Evolutionary conservation across 2,888 invertebrate species (phyloP).

Genomic region (Hetaerina titia): DNA sequence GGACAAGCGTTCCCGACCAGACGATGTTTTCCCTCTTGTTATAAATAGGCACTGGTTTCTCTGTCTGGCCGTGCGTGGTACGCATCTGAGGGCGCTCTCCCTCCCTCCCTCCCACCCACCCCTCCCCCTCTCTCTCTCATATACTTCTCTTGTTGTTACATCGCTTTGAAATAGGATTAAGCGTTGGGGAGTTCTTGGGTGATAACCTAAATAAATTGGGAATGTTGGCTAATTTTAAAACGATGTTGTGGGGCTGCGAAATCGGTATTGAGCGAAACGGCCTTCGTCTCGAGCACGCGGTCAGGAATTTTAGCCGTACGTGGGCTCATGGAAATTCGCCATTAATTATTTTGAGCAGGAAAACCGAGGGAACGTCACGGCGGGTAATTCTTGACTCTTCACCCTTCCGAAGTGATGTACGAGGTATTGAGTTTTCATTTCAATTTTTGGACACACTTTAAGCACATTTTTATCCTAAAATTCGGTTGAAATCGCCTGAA

Average conservation of each 20-base stretch:
- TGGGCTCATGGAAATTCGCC: background rate
- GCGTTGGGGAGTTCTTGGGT: background rate
- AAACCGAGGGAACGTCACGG: background rate
- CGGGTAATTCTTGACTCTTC: background rate
- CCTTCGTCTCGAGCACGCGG: slow-evolving; percentile 1
- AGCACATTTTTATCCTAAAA: too few species aligned
- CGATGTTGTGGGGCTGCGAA: background rate
- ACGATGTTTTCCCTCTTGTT: slow-evolving; percentile 27
- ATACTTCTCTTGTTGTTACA: background rate
- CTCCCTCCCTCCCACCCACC: background rate
- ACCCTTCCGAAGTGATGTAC: background rate
- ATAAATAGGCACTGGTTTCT: slow-evolving; percentile 22
- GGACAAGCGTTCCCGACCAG: background rate
- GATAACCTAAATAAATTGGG: slow-evolving; percentile 27
- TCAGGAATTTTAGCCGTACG: background rate
- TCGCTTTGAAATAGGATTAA: background rate
- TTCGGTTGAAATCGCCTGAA: too few species aligned
- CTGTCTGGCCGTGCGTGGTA: slow-evolving; percentile 24
- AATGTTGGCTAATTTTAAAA: slow-evolving; percentile 35
- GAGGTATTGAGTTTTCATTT: background rate
- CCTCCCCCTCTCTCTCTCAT: background rate
- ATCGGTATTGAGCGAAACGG: background rate
- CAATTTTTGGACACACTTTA: too few species aligned
- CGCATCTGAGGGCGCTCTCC: background rate
- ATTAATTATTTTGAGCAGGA: background rate